A percentile compares a stretch with the other conserved stretches of the same genome.
phyloP scores from a whole-genome alignment of 2,113 vertebrate genomes.

The Heterochromis multidens region DNA sequence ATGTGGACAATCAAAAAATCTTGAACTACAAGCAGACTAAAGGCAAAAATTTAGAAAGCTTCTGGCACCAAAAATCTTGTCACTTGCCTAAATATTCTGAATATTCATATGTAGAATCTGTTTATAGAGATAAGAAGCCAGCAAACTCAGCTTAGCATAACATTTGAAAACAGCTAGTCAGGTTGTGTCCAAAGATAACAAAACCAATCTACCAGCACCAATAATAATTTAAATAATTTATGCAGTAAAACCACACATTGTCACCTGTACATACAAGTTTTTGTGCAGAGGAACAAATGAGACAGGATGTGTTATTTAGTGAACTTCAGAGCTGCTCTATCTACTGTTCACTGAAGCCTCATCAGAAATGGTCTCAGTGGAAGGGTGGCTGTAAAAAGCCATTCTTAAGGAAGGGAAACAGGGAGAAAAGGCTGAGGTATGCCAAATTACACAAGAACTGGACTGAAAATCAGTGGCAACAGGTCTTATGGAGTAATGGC shows the following conservation, averaged over 20 bases:
- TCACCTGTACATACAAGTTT: background rate
- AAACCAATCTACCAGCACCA: background rate
- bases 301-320: background rate
- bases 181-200: background rate
- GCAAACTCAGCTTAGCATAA: background rate
- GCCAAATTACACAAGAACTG: background rate
- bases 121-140: background rate
- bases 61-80: background rate
- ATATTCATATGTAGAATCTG: background rate
- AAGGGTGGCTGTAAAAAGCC: background rate
- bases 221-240: background rate
- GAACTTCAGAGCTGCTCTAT: background rate
- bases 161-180: background rate
- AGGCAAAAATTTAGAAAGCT: background rate
- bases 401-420: background rate
- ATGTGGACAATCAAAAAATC: background rate
- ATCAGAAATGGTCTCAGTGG: background rate
- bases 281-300: background rate
- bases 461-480: background rate
- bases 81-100: background rate
- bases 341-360: background rate
- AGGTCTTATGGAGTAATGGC: background rate
- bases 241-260: background rate
- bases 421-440: background rate
- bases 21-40: background rate